Base-by-base conservation (phyloP, 2,797 vertebrate species). In the Rhabdomys pumilio region DNA sequence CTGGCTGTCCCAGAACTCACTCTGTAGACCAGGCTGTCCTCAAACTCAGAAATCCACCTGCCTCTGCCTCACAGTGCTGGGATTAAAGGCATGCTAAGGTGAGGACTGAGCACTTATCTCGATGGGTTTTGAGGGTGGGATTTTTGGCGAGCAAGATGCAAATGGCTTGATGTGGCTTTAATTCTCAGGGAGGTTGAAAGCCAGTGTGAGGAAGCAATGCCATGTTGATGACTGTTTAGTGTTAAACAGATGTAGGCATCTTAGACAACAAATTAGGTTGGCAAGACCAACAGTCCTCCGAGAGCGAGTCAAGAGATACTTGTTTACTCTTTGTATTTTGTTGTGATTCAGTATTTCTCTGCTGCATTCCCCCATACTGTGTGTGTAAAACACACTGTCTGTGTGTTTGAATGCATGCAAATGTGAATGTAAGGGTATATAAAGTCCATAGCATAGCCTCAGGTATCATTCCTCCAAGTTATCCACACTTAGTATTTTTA, bases 281-380 rank as follows among this genome's bases (percentile, higher is more conserved):
- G 8, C 2, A 0, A 22, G 31, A 19, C 1, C 10, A 8, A 59
- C 4, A 4, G 6, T 69, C 83, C 81, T 44, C 29, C 1, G 82
- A 77, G 61, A 86, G 4, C 26, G 53, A 38, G 29, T 24, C 0
- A 10, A 44, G 73, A 50, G 8, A 1, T 26, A 29, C 7, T 44
- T 12, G 31, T 44, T 67, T 73, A 80, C 57, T 31, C 19, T 12
- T 63, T 69, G 38, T 85, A 29, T 65, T 65, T 47, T 80, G 53
- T 29, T 34, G 61, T 26, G 6, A 57, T 57, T 80, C 61, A 77
- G 38, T 29, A 63, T 50, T 38, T 80, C 13, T 67, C 5, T 11
- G 29, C 17, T 11, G 6, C 10, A 4, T 10, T 29, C 24, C 24
- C 6, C 44, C 13, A 20, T 20, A n/a, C 17, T 76, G 22, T 76